Conservation (phyloP, 2,797 vertebrate genomes). For the Onychomys leucogaster region DNA sequence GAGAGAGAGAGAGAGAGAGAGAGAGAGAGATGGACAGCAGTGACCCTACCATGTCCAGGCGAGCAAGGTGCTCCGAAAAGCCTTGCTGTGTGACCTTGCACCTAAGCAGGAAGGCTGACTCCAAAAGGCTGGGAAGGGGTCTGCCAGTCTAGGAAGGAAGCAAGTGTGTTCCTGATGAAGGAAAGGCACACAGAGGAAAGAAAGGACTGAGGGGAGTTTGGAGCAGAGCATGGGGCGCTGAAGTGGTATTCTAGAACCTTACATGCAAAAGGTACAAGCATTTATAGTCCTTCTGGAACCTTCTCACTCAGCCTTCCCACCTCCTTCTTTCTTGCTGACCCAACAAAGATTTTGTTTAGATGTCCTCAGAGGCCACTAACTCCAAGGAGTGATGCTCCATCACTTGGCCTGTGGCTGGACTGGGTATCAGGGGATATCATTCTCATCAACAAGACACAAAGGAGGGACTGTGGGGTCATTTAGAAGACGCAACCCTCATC, state of each 20-base stretch:
- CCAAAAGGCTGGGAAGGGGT: neutral
- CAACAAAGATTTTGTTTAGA: neutral
- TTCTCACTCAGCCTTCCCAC: neutral
- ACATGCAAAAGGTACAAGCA: neutral
- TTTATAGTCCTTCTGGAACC: neutral
- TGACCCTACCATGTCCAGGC: neutral
- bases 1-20: too few species aligned
- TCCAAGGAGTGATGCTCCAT: neutral
- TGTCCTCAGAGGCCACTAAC: neutral
- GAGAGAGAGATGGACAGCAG: neutral
- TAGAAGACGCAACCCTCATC: neutral
- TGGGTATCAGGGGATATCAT: neutral
- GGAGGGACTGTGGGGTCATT: neutral
- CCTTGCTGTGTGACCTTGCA: neutral
- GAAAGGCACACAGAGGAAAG: neutral
- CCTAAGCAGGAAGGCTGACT: neutral
- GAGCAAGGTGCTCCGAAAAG: neutral
- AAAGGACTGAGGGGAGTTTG: fast-evolving
- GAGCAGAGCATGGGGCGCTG: neutral
- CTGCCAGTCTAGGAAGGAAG: neutral
- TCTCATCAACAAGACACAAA: slow-evolving; percentile 2
- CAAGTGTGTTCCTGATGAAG: too few species aligned
- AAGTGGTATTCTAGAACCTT: neutral
- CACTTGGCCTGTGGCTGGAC: neutral
- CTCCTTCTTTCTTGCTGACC: neutral